Evolutionary conservation across 2,888 invertebrate species (phyloP), one percentile per base, ranked within the genome.

Genomic region (Spisula solida): DNA sequence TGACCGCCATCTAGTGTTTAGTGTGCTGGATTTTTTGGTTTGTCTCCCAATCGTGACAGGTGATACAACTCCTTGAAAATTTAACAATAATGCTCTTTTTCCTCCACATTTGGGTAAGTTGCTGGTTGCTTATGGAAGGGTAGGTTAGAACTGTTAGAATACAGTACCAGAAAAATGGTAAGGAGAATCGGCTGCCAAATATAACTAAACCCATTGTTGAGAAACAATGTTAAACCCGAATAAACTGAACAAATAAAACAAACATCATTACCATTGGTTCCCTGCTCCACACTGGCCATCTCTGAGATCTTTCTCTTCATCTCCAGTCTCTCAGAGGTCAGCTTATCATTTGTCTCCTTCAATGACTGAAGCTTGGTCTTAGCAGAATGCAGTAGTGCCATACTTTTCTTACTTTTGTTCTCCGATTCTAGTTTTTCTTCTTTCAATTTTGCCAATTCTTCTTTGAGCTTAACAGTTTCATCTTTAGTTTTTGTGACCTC

Each of bases 301-400:
- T 84, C 84, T n/a, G 81, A 75, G 47, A 98, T 97, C 95, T 98
- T 97, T 96, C 98, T 98, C 93, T 97, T 97, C 88, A 97, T 96
- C 78, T 97, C 98, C 0, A 97, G 97, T 82, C 93, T 91, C 90
- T 96, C 95, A 48, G 91, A 88, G 97, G 97, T 93, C 48, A 94
- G 82, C 83, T 94, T 94, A 48, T 95, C 94, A 87, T 95, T 93
- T 55, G 94, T 94, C 29, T 95, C 94, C 75, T 95, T 96, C 92
- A 95, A 95, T 31, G 90, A 90, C 31, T 93, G 93, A 78, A 96
- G 92, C 81, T 94, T 95, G 56, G 89, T 94, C 88, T 94, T 94
- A 47, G 95, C 95, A n/a, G 92, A 93, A 88, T 93, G 93, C 41
- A 95, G 88, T 1, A 94, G 92, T 16, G 84, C 91, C 81, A 94